A percentile compares a stretch with the other conserved stretches of the same genome.
Conservation (phyloP, 2,888 invertebrate species). For the Platycheirus rosarum region DNA sequence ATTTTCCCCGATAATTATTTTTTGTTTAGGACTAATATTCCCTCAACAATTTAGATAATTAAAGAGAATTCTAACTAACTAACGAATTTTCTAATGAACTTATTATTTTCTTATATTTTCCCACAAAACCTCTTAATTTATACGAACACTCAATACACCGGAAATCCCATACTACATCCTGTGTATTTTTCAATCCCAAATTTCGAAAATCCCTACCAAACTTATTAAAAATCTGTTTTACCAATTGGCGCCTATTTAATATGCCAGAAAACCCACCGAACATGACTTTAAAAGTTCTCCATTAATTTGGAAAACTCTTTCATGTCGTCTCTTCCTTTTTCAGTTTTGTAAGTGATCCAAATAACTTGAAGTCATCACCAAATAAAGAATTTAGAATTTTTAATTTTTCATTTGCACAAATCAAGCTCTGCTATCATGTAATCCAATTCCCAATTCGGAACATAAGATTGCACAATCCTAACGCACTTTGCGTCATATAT, state of each 20-base stretch:
- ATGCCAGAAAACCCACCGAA: not conserved
- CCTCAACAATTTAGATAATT: too few species aligned
- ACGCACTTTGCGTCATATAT: not conserved
- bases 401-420: conserved; percentile 24
- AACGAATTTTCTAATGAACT: too few species aligned
- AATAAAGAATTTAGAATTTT: conserved; percentile 40
- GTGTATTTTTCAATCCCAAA: too few species aligned
- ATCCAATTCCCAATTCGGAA: conserved; percentile 8
- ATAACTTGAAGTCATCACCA: conserved; percentile 30
- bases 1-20: too few species aligned
- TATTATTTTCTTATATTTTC: too few species aligned
- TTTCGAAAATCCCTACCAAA: not conserved
- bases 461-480: conserved; percentile 45
- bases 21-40: too few species aligned
- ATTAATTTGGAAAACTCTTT: not conserved
- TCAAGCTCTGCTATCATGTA: conserved; percentile 13
- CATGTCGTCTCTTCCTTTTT: not conserved
- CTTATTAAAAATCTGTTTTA: not conserved
- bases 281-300: not conserved
- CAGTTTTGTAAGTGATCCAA: conserved; percentile 28
- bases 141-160: too few species aligned
- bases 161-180: not conserved
- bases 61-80: too few species aligned
- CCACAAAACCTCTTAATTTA: too few species aligned
- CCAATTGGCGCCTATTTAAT: too few species aligned